Conservation (phyloP, 2,888 invertebrate species). For the Ochlodes sylvanus region DNA sequence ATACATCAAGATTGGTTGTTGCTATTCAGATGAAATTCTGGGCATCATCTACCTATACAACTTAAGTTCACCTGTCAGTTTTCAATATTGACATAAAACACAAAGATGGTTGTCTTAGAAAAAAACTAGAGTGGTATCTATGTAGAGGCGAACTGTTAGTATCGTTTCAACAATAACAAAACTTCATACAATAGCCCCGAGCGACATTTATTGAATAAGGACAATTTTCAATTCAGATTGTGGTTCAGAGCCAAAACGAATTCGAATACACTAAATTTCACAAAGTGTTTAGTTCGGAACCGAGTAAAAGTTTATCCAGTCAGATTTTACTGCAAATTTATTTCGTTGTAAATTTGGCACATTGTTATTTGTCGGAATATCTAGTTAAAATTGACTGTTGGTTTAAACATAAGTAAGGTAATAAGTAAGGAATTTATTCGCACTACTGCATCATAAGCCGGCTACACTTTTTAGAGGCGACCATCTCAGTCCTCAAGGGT, state of each 20-base stretch:
- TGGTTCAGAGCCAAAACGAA: constrained; percentile 28
- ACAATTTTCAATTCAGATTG: constrained; percentile 25
- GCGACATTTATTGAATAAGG: constrained; percentile 7
- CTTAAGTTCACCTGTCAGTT: no score
- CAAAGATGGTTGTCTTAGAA: no score
- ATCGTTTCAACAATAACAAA: constrained; percentile 1
- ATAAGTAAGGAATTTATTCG: no score
- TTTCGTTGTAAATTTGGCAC: constrained; percentile 19
- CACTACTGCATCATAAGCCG: no score
- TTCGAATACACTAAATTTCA: constrained; percentile 20
- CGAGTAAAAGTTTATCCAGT: constrained; percentile 26
- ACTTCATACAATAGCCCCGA: neutral
- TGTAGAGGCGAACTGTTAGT: neutral
- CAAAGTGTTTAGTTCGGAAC: constrained; percentile 38
- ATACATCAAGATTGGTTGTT: no score
- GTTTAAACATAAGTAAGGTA: no score
- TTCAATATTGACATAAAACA: no score
- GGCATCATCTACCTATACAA: no score
- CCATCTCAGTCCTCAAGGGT: no score
- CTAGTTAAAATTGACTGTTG: neutral
- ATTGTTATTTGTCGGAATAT: constrained; percentile 13
- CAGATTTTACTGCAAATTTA: constrained; percentile 24
- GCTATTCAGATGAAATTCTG: no score
- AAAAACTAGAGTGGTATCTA: no score
- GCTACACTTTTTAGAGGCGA: no score